Evolutionary conservation across 1,140 invertebrate species (phyloP).

Genomic region (Pseudoatta argentina): DNA sequence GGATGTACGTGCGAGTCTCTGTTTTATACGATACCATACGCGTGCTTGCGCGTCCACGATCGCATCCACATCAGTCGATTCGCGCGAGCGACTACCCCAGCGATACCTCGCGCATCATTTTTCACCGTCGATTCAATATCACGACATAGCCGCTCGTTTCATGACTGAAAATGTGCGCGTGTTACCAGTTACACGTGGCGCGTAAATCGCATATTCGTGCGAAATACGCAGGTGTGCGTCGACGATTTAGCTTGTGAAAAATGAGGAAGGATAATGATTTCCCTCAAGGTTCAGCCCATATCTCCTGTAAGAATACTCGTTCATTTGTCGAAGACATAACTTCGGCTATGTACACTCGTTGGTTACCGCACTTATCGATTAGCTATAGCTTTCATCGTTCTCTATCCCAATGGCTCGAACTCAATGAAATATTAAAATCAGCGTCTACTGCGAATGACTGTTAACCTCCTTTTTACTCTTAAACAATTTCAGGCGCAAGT

Average conservation of each 20-base stretch:
- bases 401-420: constrained; percentile 4
- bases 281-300: neutral
- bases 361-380: constrained; percentile 35
- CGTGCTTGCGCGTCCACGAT: constrained; percentile 6
- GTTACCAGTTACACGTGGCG: constrained; percentile 19
- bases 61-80: constrained; percentile 9
- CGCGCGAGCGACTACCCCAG: neutral
- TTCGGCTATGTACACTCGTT: neutral
- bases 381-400: constrained; percentile 23
- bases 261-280: neutral
- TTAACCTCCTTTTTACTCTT: neutral
- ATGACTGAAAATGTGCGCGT: constrained; percentile 5
- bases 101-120: neutral
- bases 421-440: constrained; percentile 24
- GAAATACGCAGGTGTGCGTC: constrained; percentile 46
- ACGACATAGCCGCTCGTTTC: constrained; percentile 1
- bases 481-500: neutral
- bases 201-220: constrained; percentile 44
- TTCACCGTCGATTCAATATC: neutral
- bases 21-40: constrained; percentile 18
- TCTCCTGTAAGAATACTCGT: neutral
- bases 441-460: neutral
- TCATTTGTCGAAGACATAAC: neutral
- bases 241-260: constrained; percentile 8
- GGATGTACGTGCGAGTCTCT: constrained; percentile 21